A percentile compares a stretch with the other conserved stretches of the same genome.
Evolutionary conservation across 2,113 vertebrate species (phyloP).

Genomic region (Shinisaurus crocodilurus): DNA sequence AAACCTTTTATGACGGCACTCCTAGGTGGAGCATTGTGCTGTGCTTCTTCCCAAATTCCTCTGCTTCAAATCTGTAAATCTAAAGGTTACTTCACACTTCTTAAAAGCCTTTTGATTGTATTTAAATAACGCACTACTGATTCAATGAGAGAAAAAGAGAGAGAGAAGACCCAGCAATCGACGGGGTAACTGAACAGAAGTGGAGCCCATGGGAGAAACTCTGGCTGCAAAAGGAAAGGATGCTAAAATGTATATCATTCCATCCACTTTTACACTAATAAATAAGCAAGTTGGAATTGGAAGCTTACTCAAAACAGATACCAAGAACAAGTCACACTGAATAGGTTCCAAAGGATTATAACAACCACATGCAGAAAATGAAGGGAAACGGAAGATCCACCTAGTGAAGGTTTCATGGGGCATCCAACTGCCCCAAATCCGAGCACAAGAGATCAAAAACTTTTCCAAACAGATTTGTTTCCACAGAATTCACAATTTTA

Average conservation of each 20-base stretch:
- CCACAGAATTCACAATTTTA: conserved; percentile 56
- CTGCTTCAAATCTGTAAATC: not conserved
- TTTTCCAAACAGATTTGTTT: conserved; percentile 61
- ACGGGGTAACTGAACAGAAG: not conserved
- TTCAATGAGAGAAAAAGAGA: conserved; percentile 28
- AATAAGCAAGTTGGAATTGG: conserved; percentile 59
- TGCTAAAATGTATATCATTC: conserved; percentile 41
- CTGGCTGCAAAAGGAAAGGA: conserved; percentile 28
- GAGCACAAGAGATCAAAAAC: conserved; percentile 58
- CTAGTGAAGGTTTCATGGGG: conserved; percentile 45
- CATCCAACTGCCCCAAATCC: conserved; percentile 53
- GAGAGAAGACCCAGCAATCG: not conserved
- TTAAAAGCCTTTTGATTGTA: not conserved
- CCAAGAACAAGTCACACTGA: conserved; percentile 51
- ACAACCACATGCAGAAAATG: conserved; percentile 69
- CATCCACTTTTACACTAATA: conserved; percentile 65
- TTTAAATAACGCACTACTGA: conserved; percentile 27
- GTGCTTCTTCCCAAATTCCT: conserved; percentile 64
- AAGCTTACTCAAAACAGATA: conserved; percentile 54
- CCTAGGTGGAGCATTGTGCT: conserved; percentile 24
- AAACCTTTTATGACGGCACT: not conserved
- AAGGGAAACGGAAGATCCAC: conserved; percentile 47
- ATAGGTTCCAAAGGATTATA: conserved; percentile 43
- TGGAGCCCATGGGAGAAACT: conserved; percentile 11
- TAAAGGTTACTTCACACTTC: not conserved